Evolutionary conservation across 2,888 invertebrate species (phyloP).

Genomic region (Leptopilina myrica): DNA sequence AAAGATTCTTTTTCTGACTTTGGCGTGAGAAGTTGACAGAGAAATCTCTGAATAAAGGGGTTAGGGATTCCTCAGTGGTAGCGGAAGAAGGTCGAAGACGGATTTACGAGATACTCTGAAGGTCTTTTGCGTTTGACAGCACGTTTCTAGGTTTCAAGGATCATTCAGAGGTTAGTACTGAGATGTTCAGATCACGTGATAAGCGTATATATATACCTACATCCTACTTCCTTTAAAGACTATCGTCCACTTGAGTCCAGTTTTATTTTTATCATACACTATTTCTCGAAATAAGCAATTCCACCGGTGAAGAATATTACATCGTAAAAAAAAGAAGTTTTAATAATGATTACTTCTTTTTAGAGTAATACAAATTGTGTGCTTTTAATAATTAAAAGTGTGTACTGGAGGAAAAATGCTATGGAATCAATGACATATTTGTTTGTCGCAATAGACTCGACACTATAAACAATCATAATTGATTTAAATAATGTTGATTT

Average conservation of each 20-base stretch:
- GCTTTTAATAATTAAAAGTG: too few species aligned
- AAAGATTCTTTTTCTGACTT: constrained; percentile 36
- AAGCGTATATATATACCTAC: constrained; percentile 43
- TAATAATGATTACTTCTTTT: too few species aligned
- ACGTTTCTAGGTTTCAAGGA: constrained; percentile 42
- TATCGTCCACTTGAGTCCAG: not conserved
- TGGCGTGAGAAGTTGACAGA: constrained; percentile 32
- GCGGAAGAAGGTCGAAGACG: constrained; percentile 50
- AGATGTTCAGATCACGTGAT: constrained; percentile 44
- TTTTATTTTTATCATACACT: too few species aligned
- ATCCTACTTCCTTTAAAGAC: constrained; percentile 10
- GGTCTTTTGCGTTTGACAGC: constrained; percentile 49
- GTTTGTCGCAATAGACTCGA: too few species aligned
- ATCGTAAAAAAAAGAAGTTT: too few species aligned
- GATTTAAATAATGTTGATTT: too few species aligned
- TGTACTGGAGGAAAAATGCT: too few species aligned
- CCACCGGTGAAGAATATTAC: too few species aligned
- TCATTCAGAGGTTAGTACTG: constrained; percentile 42
- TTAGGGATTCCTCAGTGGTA: constrained; percentile 31
- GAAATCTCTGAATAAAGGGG: constrained; percentile 19
- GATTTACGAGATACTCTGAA: constrained; percentile 47
- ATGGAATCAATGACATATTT: too few species aligned
- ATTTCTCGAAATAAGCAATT: too few species aligned
- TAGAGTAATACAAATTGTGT: too few species aligned
- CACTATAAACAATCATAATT: too few species aligned